These are phyloP conservation scores for Chiloscyllium punctatum DNA, from an alignment of 2,797 vertebrate species.

Conservation along the genomic window DNA sequence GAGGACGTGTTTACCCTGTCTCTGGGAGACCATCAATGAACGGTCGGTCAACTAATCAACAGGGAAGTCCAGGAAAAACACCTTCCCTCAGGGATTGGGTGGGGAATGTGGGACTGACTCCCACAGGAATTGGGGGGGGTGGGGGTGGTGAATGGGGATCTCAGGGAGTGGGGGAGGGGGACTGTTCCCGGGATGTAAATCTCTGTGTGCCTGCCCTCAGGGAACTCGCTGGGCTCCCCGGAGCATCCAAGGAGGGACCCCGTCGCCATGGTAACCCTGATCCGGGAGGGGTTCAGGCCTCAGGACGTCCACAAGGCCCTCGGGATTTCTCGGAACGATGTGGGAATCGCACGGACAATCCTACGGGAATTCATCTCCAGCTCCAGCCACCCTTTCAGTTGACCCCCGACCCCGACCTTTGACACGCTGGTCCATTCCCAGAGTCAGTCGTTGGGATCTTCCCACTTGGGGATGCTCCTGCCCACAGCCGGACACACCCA, in stretches of 20 bases:
- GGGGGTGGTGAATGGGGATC: rapidly evolving
- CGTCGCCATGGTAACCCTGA: neutral
- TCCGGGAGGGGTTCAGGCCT: neutral
- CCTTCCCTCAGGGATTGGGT: no score
- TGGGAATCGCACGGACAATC: neutral
- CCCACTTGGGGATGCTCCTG: no score
- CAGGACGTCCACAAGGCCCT: neutral
- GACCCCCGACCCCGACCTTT: no score
- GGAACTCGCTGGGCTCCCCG: neutral
- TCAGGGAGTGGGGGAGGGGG: rapidly evolving
- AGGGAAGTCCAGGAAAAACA: no score
- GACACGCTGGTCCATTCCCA: no score
- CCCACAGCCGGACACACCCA: no score
- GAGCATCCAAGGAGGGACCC: neutral
- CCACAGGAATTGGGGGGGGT: no score
- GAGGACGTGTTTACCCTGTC: no score
- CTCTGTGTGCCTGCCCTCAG: neutral
- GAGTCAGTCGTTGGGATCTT: no score
- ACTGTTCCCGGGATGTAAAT: neutral
- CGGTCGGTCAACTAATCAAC: no score
- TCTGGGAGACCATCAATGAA: no score
- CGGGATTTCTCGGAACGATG: neutral
- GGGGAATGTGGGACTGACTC: no score
- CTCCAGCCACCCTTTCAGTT: neutral
- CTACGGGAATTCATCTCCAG: neutral